phyloP scores from a whole-genome alignment of 2,113 vertebrate species.

The Alethe diademata region DNA sequence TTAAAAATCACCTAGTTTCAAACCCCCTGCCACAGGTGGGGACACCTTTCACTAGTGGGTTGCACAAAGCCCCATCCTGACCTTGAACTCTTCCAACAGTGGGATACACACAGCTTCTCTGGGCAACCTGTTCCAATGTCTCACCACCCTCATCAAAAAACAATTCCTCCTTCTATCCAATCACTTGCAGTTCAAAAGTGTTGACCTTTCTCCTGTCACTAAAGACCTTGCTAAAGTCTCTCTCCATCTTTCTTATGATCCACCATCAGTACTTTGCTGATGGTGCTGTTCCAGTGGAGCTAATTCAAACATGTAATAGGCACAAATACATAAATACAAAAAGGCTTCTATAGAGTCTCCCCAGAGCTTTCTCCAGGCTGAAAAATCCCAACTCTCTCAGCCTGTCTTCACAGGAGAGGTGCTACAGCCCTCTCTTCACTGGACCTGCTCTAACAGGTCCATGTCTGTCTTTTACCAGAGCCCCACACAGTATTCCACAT shows the following conservation, averaged over 20 bases:
- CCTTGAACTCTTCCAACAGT: background rate
- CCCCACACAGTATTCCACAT: background rate
- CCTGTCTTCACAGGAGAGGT: background rate
- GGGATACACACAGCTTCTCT: background rate
- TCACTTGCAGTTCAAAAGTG: background rate
- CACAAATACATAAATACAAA: background rate
- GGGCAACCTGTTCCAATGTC: background rate
- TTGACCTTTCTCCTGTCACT: background rate
- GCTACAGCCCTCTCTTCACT: background rate
- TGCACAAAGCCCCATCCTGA: background rate
- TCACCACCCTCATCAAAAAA: background rate
- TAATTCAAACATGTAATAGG: background rate
- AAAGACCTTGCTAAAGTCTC: background rate
- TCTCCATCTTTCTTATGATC: background rate
- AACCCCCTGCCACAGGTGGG: rapidly evolving
- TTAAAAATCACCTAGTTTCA: background rate
- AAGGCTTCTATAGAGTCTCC: background rate
- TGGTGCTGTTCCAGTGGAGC: background rate
- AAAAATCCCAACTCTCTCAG: background rate
- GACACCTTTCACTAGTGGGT: background rate
- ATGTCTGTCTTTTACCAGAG: background rate
- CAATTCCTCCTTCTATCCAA: background rate
- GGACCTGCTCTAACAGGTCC: background rate
- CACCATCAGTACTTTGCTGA: background rate
- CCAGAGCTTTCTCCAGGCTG: background rate